These are phyloP conservation scores for Oreocharis arfaki DNA, from an alignment of 2,113 vertebrate genomes.

Conservation along the genomic window DNA sequence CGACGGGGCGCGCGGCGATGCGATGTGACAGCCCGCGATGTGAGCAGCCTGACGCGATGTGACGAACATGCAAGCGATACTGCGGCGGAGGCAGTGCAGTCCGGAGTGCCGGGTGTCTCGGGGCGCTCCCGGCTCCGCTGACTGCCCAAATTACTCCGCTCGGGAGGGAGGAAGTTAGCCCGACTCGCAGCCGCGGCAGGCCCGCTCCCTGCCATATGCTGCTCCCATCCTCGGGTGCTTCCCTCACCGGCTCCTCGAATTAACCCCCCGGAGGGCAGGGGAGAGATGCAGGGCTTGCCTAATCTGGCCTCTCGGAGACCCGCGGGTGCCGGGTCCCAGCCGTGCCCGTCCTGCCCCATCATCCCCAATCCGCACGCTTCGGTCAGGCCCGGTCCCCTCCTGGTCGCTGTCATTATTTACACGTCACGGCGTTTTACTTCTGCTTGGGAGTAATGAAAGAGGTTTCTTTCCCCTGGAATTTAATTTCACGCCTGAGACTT, in stretches of 20 bases:
- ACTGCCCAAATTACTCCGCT: conserved; percentile 27
- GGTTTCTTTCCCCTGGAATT: conserved; percentile 71
- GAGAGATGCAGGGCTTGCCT: background rate
- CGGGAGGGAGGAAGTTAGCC: background rate
- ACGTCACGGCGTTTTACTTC: conserved; percentile 45
- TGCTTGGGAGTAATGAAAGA: conserved; percentile 63
- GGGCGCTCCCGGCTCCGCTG: background rate
- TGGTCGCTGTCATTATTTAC: conserved; percentile 9
- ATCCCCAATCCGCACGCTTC: rapidly evolving
- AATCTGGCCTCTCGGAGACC: background rate
- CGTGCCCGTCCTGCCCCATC: rapidly evolving
- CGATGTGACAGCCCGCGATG: conserved; percentile 39
- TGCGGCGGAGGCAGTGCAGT: background rate
- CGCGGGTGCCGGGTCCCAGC: background rate
- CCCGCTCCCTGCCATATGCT: background rate
- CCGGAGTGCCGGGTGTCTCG: background rate
- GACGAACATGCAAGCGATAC: conserved; percentile 46
- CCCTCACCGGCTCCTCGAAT: rapidly evolving
- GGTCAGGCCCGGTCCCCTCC: background rate
- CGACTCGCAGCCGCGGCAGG: background rate
- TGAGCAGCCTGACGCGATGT: conserved; percentile 66
- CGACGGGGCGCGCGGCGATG: background rate
- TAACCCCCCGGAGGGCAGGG: background rate
- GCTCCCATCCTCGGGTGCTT: background rate
- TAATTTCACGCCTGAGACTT: conserved; percentile 77